Base-by-base conservation (phyloP, 2,888 invertebrate genomes). In the Zelleria hepariella region DNA sequence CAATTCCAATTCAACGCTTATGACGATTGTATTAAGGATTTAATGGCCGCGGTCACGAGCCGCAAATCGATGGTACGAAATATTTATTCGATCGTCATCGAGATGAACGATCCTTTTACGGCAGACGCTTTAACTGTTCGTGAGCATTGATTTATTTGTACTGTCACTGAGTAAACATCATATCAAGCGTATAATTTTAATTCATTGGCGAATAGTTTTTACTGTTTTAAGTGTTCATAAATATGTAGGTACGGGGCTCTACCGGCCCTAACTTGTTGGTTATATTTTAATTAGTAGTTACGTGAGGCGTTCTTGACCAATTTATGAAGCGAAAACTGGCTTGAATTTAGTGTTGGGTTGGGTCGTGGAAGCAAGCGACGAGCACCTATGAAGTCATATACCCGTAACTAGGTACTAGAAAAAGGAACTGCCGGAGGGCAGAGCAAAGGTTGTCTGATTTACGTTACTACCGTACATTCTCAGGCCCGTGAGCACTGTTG, bases 71-170 rank as follows among this genome's bases (percentile, higher is more conserved):
- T 3, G 2, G 5, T 32, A 5, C 32, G 10, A 7, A 23, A 10
- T 51, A 51, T 21, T 51, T 20, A 24, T 53, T 53, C 25, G n/a
- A 53, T 53, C 51, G 15, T 24, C 24, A 24, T 25, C 24, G 15
- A 53, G 23, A 15, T 25, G 53, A 53, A 26, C 25, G 58, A 42
- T 10, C 51, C 51, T 25, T 58, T 51, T 58, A 58, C 15, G 26
- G 58, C 27, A 7, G 4, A 15, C n/a, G 18, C 15, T 32, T 57
- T 49, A 58, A 51, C 23, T 26, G 51, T 58, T 49, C 15, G 49
- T 58, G 23, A n/a, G 20, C n/a, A 49, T 49, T 58, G 58, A 58
- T 58, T 58, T 58, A 58, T 51, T 26, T 18, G 21, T 27, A 42
- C 58, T 58, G 58, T 58, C 58, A 49, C 10, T 51, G 48, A 25